Percentiles rank a stretch among this genome's conserved stretches.
phyloP scores from a whole-genome alignment of 2,797 vertebrate species.

The Borostomias antarcticus region DNA sequence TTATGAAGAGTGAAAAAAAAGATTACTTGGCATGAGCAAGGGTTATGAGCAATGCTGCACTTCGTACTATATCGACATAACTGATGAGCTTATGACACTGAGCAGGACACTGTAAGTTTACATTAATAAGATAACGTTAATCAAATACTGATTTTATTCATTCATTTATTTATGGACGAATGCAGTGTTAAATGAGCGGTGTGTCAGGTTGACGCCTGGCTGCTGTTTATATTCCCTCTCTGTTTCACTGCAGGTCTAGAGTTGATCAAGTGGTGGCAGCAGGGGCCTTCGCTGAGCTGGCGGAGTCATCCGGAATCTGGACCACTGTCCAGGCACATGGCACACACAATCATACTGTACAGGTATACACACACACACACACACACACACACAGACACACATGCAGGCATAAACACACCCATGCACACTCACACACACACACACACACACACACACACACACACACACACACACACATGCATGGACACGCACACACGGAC shows the following conservation, averaged over 20 bases:
- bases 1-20: background rate
- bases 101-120: too few species aligned
- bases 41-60: too few species aligned
- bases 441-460: background rate
- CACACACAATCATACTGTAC: too few species aligned
- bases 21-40: too few species aligned
- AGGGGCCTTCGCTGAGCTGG: background rate
- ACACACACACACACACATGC: background rate
- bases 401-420: too few species aligned
- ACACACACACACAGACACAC: too few species aligned
- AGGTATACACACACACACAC: too few species aligned
- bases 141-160: too few species aligned
- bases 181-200: background rate
- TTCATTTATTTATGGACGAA: background rate
- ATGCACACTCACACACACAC: background rate
- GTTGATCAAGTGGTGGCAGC: constrained; percentile 7
- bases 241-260: background rate
- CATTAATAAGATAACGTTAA: too few species aligned
- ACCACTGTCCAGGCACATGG: background rate
- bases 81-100: too few species aligned
- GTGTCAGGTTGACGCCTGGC: background rate
- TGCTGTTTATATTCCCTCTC: background rate
- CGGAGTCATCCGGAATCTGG: background rate
- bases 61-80: too few species aligned
- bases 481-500: too few species aligned